phyloP scores from a whole-genome alignment of 2,888 invertebrate genomes.

The Drosophila borealis region DNA sequence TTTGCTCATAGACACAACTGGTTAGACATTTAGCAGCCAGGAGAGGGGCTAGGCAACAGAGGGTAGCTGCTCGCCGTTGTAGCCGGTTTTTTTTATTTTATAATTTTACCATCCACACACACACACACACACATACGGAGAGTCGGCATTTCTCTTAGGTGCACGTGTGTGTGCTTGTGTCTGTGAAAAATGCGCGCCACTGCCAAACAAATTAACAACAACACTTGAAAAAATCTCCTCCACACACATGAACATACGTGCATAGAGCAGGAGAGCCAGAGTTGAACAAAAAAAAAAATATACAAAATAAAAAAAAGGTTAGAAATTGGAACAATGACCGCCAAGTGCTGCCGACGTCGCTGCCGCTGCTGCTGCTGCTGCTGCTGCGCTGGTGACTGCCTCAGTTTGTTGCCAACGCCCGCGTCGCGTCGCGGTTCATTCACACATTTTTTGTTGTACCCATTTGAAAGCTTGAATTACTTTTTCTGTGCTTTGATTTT shows the following conservation, averaged over 20 bases:
- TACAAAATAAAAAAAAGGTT: conserved; percentile 55
- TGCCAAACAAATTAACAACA: conserved; percentile 74
- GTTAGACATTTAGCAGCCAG: conserved; percentile 51
- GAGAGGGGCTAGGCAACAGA: conserved; percentile 16
- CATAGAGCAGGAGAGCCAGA: conserved; percentile 32
- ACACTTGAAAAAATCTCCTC: conserved; percentile 66
- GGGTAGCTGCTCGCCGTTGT: conserved; percentile 35
- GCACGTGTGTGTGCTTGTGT: conserved; percentile 45
- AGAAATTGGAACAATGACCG: conserved; percentile 78
- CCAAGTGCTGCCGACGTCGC: conserved; percentile 59
- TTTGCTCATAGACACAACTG: conserved; percentile 57
- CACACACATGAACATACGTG: conserved; percentile 41
- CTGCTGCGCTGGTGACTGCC: conserved; percentile 8
- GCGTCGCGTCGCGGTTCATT: conserved; percentile 61
- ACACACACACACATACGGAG: conserved; percentile 13
- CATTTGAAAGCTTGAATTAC: conserved; percentile 45
- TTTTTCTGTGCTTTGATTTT: conserved; percentile 41
- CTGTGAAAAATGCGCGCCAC: conserved; percentile 67
- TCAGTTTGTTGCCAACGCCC: conserved; percentile 40
- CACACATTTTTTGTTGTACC: conserved; percentile 66
- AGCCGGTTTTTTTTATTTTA: conserved; percentile 43
- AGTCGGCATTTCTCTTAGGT: conserved; percentile 46
- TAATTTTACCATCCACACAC: conserved; percentile 33
- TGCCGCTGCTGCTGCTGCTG: conserved; percentile 8
- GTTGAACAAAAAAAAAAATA: conserved; percentile 52